These are phyloP conservation scores for Nothoprocta perdicaria DNA, from an alignment of 2,113 vertebrate species.

Conservation along the genomic window DNA sequence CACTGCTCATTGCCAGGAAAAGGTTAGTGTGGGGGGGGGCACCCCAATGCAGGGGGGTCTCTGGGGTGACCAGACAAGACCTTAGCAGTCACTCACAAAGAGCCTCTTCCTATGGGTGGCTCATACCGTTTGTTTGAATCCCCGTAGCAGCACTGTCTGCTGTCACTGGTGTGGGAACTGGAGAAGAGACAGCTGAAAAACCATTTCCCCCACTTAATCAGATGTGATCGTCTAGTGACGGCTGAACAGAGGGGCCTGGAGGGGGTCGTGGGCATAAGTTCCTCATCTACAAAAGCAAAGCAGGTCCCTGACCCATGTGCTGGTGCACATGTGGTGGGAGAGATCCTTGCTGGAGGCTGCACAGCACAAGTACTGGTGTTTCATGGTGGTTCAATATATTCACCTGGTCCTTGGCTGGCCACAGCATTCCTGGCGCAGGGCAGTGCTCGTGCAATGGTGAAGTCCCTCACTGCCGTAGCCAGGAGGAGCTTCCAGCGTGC, in stretches of 20 bases:
- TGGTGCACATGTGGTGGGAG: not conserved
- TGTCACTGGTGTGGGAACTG: not conserved
- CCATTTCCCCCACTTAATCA: accelerated
- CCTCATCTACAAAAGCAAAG: not conserved
- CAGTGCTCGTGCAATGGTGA: not conserved
- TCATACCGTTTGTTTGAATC: not conserved
- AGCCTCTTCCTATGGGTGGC: not conserved
- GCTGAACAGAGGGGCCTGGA: not conserved
- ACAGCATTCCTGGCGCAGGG: not conserved
- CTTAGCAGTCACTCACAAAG: no score
- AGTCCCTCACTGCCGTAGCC: accelerated
- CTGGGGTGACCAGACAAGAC: no score
- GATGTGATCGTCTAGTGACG: not conserved
- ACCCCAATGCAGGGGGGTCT: no score
- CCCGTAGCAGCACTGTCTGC: accelerated
- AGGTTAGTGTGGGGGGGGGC: no score
- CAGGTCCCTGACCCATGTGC: not conserved
- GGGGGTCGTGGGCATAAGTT: not conserved
- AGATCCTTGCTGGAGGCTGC: not conserved
- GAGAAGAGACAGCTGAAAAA: not conserved
- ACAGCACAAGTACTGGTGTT: not conserved
- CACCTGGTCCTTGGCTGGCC: not conserved
- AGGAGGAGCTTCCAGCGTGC: not conserved
- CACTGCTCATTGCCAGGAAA: no score
- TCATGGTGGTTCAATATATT: not conserved